Conservation (phyloP, 1,140 invertebrate genomes). For the Drosophila willistoni region DNA sequence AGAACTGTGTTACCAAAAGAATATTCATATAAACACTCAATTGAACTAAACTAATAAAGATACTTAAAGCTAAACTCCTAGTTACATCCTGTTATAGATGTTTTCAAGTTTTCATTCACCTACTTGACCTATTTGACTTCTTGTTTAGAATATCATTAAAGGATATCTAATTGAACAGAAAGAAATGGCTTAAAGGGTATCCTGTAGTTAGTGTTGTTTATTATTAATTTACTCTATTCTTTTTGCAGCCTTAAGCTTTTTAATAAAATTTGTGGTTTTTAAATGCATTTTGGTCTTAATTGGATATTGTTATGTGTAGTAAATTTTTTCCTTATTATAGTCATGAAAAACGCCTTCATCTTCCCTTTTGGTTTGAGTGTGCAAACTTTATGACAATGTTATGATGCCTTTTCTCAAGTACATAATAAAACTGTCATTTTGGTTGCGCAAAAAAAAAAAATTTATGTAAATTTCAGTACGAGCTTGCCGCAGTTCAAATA, state of each 20-base stretch:
- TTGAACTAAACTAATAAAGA: too few relatives aligned
- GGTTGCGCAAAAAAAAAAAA: conserved; percentile 52
- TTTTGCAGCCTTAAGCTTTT: not conserved
- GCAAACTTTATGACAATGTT: conserved; percentile 38
- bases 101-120: too few relatives aligned
- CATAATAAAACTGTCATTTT: conserved; percentile 51
- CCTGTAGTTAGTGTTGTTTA: too few relatives aligned
- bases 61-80: too few relatives aligned
- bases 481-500: conserved; percentile 19
- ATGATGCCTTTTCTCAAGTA: conserved; percentile 43
- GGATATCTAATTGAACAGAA: too few relatives aligned
- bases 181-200: too few relatives aligned
- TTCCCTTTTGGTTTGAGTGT: conserved; percentile 11
- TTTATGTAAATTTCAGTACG: conserved; percentile 51
- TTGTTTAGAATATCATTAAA: too few relatives aligned
- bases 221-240: not conserved
- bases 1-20: too few relatives aligned
- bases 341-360: conserved; percentile 2
- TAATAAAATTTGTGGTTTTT: not conserved
- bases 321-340: conserved; percentile 9
- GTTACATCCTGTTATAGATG: too few relatives aligned
- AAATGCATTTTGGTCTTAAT: conserved; percentile 4
- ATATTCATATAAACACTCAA: too few relatives aligned
- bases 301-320: conserved; percentile 6
- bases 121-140: too few relatives aligned